Evolutionary conservation across 1,140 invertebrate species (phyloP).

Genomic region (Acromyrmex heyeri): DNA sequence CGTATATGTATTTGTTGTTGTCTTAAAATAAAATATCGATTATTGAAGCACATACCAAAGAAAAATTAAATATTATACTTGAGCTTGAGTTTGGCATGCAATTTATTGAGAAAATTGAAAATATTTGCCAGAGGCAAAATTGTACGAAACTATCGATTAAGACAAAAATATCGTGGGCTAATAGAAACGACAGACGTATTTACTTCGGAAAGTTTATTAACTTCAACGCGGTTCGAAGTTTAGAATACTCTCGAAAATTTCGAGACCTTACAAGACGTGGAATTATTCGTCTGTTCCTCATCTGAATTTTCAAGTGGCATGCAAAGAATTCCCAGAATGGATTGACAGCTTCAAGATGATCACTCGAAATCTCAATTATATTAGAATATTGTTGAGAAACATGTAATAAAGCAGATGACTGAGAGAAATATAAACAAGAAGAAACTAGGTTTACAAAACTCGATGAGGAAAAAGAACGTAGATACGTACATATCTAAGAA

Average conservation of each 20-base stretch:
- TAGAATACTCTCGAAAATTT: background rate
- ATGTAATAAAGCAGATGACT: background rate
- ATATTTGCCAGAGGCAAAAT: background rate
- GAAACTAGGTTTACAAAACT: conserved; percentile 23
- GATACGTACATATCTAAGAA: background rate
- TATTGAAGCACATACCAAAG: too few relatives aligned
- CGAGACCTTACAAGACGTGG: background rate
- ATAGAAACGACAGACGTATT: conserved; percentile 11
- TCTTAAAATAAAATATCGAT: background rate
- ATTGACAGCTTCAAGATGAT: conserved; percentile 25
- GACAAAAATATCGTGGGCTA: background rate
- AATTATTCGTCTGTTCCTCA: conserved; percentile 17
- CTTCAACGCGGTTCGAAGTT: background rate
- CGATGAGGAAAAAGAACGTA: background rate
- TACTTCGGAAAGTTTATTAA: conserved; percentile 32
- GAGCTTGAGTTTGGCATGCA: background rate
- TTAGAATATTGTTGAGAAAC: background rate
- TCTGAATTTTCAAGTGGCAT: conserved; percentile 11
- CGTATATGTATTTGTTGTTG: background rate
- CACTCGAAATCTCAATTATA: background rate
- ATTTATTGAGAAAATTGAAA: background rate
- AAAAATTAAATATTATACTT: background rate
- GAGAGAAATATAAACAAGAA: background rate
- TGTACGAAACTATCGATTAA: background rate
- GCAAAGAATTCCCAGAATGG: background rate